Evolutionary conservation across 2,113 vertebrate genomes (phyloP), one percentile per base, ranked within the genome.

Genomic region (Pseudorasbora parva): DNA sequence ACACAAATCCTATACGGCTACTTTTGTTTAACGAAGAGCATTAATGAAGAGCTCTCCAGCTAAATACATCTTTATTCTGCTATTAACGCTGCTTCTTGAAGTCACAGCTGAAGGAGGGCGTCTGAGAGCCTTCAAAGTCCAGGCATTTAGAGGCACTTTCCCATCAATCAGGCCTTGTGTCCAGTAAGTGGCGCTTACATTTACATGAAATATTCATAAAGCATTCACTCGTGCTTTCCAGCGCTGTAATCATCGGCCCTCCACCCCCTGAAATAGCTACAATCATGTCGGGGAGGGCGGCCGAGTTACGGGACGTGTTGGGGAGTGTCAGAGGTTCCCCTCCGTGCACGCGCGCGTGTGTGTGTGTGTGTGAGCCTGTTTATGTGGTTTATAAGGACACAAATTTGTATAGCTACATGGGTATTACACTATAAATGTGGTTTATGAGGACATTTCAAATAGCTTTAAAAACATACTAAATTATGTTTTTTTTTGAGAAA

Each of bases 131-230:
- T 97, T 97, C 96, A 97, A 95, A 94, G 92, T 96, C 95, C 93
- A 95, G 95, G 93, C 93, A 93, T 97, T 97, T 96, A 95, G 94
- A 96, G 92, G 94, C 95, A 96, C 95, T 98, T 95, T 92, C 92
- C 93, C 95, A 96, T 98, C 96, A 97, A 97, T 98, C 97, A 97
- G 93, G 94, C 95, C 93, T 93, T 93, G 90, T 92, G 94, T 96
- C 94, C 96, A 93, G 95, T 98, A 98, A 98, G 96, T 98, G 98
- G 95, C 95, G 95, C 96, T 96, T 97, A 96, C 96, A 97, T 97
- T 97, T 98, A 98, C 95, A 97, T 99, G 97, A 99, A 99, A 99
- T 98, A 99, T 99, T 99, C 98, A 99, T 97, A 96, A 95, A 89
- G 94, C 95, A 96, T 97, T 96, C 93, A 94, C 95, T 95, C 97